These are phyloP conservation scores for Arctocebus calabarensis DNA, from an alignment of 2,797 vertebrate species.

Conservation along the genomic window DNA sequence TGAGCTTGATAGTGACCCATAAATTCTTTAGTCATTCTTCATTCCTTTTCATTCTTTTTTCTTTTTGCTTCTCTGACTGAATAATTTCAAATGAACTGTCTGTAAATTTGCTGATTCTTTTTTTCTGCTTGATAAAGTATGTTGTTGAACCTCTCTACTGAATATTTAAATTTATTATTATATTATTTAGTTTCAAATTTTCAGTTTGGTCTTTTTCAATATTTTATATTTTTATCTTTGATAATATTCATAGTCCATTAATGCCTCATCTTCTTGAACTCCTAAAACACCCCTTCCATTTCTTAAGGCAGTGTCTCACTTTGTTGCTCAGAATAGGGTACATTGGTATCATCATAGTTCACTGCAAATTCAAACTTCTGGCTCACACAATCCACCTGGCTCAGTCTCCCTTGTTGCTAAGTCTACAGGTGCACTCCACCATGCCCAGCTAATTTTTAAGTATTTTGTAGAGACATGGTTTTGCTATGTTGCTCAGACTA, in stretches of 20 bases:
- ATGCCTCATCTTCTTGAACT: not conserved
- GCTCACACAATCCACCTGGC: too few species aligned
- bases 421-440: too few species aligned
- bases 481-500: too few species aligned
- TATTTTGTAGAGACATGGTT: too few species aligned
- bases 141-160: not conserved
- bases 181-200: not conserved
- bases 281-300: not conserved
- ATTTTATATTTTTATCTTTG: not conserved
- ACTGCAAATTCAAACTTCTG: too few species aligned
- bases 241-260: not conserved
- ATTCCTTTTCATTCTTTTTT: not conserved
- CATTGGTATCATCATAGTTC: too few species aligned
- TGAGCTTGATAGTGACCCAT: not conserved
- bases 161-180: not conserved
- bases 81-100: not conserved
- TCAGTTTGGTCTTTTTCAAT: not conserved
- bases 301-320: too few species aligned
- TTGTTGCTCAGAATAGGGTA: too few species aligned
- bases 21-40: not conserved
- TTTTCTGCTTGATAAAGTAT: conserved; percentile 16
- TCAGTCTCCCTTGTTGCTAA: too few species aligned
- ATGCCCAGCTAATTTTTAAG: too few species aligned
- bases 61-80: not conserved
- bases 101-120: not conserved